Percentiles rank a stretch among this genome's conserved stretches.
Evolutionary conservation across 2,888 invertebrate species (phyloP).

Genomic region (Sinodicranocentrus sp.): DNA sequence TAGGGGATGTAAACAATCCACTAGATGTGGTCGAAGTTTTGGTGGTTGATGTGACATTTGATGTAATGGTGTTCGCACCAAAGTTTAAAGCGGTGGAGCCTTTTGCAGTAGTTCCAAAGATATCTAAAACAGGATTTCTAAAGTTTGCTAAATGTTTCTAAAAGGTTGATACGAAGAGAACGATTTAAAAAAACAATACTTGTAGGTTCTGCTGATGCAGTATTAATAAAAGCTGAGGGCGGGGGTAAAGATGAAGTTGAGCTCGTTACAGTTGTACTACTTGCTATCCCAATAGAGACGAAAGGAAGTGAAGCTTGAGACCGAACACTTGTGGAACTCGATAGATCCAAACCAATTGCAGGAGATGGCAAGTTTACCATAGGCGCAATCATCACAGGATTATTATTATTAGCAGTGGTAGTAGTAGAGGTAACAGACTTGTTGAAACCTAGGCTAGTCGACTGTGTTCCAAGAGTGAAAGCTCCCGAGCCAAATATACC

Average conservation of each 20-base stretch:
- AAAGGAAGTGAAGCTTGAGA: neutral
- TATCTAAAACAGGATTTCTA: neutral
- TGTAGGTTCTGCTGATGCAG: too few species aligned
- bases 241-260: too few species aligned
- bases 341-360: neutral
- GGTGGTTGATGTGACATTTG: slow-evolving; percentile 5
- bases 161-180: too few species aligned
- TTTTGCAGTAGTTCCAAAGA: neutral
- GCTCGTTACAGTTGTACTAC: too few species aligned
- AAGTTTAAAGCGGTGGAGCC: neutral
- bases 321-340: neutral
- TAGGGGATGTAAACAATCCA: neutral
- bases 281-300: too few species aligned
- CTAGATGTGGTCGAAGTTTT: neutral
- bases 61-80: neutral
- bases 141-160: too few species aligned
- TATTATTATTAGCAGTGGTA: neutral
- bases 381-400: too few species aligned
- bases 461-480: slow-evolving; percentile 4
- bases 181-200: too few species aligned
- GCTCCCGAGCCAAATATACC: slow-evolving; percentile 28
- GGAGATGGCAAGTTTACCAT: neutral
- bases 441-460: too few species aligned
- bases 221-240: too few species aligned
- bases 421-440: neutral